These are phyloP conservation scores for Melanocharis versteri DNA, from an alignment of 2,113 vertebrate species.

Conservation along the genomic window DNA sequence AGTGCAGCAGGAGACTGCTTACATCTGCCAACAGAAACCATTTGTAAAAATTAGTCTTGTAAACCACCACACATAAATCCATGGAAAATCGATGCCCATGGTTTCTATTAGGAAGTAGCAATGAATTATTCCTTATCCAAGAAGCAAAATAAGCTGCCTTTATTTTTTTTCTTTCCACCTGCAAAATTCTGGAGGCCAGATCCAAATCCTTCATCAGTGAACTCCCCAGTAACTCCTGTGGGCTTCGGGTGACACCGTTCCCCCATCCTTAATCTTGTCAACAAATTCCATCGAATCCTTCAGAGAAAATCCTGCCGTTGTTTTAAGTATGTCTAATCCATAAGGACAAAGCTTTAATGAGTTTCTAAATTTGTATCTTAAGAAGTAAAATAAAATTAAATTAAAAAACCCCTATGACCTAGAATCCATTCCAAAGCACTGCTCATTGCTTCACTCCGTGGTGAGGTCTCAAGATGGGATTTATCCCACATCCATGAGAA, in stretches of 20 bases:
- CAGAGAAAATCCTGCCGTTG: neutral
- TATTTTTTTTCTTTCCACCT: too few relatives aligned
- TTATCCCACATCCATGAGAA: accelerated
- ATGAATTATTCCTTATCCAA: neutral
- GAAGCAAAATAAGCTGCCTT: neutral
- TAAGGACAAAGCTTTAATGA: conserved; percentile 58
- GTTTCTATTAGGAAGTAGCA: neutral
- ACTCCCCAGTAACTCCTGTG: neutral
- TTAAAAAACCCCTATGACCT: neutral
- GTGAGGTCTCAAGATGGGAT: neutral
- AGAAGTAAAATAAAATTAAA: conserved; percentile 19
- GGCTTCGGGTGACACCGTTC: neutral
- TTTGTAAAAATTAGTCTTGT: neutral
- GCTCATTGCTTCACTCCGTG: neutral
- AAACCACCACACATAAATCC: neutral
- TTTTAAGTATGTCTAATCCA: conserved; percentile 46
- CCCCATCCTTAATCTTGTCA: conserved; percentile 21
- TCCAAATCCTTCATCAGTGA: neutral
- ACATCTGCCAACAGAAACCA: neutral
- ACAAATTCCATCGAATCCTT: neutral
- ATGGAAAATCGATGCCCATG: neutral
- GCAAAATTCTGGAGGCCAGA: neutral
- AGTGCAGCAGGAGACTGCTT: neutral
- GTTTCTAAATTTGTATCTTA: conserved; percentile 51
- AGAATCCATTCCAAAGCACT: neutral